Percentiles rank a stretch among this genome's conserved stretches.
phyloP scores from a whole-genome alignment of 2,113 vertebrate species.

The Prunella fulvescens region DNA sequence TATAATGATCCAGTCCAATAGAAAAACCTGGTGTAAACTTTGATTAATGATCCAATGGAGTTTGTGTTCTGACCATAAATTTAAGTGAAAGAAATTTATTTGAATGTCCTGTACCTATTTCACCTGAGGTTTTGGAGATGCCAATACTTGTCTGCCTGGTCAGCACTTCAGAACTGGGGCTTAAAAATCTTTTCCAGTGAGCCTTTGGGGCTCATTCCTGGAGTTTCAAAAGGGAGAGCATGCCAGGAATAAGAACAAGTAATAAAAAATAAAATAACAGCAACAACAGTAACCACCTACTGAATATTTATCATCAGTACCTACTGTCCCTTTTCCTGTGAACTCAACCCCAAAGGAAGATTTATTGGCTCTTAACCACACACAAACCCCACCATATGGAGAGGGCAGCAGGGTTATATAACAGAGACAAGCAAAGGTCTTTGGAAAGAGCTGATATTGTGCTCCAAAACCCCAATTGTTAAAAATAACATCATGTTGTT shows the following conservation, averaged over 20 bases:
- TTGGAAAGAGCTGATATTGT: neutral
- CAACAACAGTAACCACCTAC: neutral
- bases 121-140: neutral
- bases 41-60: neutral
- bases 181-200: neutral
- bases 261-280: neutral
- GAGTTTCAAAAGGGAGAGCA: neutral
- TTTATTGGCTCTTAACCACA: neutral
- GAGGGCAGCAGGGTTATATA: neutral
- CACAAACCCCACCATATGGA: conserved; percentile 6
- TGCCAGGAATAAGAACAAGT: neutral
- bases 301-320: neutral
- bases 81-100: neutral
- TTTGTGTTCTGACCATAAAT: neutral
- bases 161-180: neutral
- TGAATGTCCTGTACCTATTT: neutral
- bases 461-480: neutral
- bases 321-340: neutral
- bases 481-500: neutral
- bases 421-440: conserved; percentile 8
- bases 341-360: neutral
- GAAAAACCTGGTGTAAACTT: neutral
- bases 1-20: neutral
- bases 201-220: neutral
- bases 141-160: neutral